Percentiles rank a stretch among this genome's conserved stretches.
Conservation (phyloP, 2,888 invertebrate genomes). For the Drosophila anomalipes region DNA sequence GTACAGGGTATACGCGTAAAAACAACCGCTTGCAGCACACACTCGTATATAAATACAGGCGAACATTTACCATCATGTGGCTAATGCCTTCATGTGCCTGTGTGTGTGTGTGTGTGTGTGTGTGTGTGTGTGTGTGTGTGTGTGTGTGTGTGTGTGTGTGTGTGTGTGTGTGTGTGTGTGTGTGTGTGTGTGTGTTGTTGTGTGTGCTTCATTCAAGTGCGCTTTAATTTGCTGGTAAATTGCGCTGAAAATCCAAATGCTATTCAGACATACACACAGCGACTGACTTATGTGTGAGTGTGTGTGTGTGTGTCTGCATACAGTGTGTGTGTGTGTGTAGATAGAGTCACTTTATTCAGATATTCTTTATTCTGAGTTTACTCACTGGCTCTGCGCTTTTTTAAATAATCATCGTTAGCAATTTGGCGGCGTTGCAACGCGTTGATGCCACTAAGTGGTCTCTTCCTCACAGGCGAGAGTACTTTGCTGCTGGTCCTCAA, state of each 20-base stretch:
- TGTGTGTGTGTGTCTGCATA: background rate
- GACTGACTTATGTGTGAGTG: conserved; percentile 12
- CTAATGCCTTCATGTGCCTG: conserved; percentile 26
- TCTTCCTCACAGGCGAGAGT: conserved; percentile 13
- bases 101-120: conserved; percentile 39
- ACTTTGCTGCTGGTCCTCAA: conserved; percentile 27
- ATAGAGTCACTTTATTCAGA: background rate
- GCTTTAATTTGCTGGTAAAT: conserved; percentile 79
- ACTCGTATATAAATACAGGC: background rate
- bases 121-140: conserved; percentile 33
- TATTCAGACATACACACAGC: conserved; percentile 58
- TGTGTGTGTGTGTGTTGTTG: conserved; percentile 28
- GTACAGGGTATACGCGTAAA: conserved; percentile 34
- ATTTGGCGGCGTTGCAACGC: conserved; percentile 15
- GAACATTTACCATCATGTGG: background rate
- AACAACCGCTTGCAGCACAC: conserved; percentile 12
- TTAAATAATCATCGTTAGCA: conserved; percentile 46
- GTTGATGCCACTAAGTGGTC: conserved; percentile 12
- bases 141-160: conserved; percentile 39
- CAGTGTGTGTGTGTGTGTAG: background rate
- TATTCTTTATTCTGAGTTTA: conserved; percentile 16
- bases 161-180: conserved; percentile 33
- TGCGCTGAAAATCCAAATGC: conserved; percentile 72
- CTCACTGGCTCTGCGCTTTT: conserved; percentile 11
- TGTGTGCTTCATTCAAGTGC: conserved; percentile 32